Base-by-base conservation (phyloP, 2,888 invertebrate species). In the Heliconius aoede region DNA sequence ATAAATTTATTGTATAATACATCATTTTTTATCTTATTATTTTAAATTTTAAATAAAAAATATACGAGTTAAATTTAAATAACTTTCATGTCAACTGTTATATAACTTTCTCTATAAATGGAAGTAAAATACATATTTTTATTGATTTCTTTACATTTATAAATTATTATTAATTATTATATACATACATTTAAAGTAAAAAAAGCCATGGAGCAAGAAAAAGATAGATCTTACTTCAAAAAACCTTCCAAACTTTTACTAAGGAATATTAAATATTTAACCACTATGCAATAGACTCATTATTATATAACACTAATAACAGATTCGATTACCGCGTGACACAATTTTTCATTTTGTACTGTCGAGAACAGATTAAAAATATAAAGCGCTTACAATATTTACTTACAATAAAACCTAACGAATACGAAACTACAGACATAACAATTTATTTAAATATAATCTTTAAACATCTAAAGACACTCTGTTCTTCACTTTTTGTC, bases 291-390 rank as follows among this genome's bases (percentile, higher is more conserved):
- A 60, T 60, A 60, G 60, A 60, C 26, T 60, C 60, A 60, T 60
- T 26, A 60, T 15, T 55, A 18, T 60, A 18, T 26, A 60, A 60
- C 24, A 65, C 36, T 36, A 40, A 24, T 65, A 65, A 32, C 15
- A 40, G 65, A 24, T 65, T 65, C 40, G 65, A 40, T 65, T 18
- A 24, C 18, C 40, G 26, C 36, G 40, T 65, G 36, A 65, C 15
- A 65, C 26, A 40, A 65, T 60, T 60, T n/a, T 60, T 40, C 36
- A 65, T 36, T 60, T 65, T 65, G 65, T 65, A 65, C 65, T 65
- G 40, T 26, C 24, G 24, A 65, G 13, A 15, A 40, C 24, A 40
- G 62, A 65, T 40, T 40, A 40, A n/a, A 64, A 64, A 64, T n/a
- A 64, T 64, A 64, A 30, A 64, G 21, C n/a, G n/a, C 11, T 64